Conservation (phyloP, 2,888 invertebrate species). For the Meganola albula region DNA sequence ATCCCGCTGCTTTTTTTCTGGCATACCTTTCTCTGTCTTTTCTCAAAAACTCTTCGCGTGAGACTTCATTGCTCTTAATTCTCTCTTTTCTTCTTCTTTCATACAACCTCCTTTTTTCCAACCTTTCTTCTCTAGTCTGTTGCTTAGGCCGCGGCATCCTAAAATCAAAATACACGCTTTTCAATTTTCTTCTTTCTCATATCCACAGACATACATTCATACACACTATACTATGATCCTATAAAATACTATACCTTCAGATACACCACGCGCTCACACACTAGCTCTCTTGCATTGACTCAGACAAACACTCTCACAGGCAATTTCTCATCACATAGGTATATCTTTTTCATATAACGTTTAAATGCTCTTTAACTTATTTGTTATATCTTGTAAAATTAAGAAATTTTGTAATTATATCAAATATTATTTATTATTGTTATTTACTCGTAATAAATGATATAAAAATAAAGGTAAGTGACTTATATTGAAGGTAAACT, state of each 20-base stretch:
- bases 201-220: slow-evolving; percentile 8
- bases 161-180: slow-evolving; percentile 6
- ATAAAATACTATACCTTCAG: slow-evolving; percentile 7
- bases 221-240: slow-evolving; percentile 3
- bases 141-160: slow-evolving; percentile 9
- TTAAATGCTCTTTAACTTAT: background rate
- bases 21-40: slow-evolving; percentile 10
- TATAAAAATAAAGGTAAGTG: background rate
- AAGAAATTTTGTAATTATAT: background rate
- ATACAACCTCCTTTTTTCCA: slow-evolving; percentile 6
- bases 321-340: slow-evolving; percentile 4
- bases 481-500: slow-evolving; percentile 1
- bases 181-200: slow-evolving; percentile 5
- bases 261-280: slow-evolving; percentile 2
- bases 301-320: slow-evolving; percentile 5
- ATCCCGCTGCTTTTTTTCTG: slow-evolving; percentile 8
- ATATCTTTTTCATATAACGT: background rate
- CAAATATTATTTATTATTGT: background rate
- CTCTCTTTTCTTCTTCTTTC: slow-evolving; percentile 11
- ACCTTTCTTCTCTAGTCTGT: slow-evolving; percentile 6
- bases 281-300: slow-evolving; percentile 2
- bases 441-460: background rate
- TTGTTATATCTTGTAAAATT: slow-evolving; percentile 1
- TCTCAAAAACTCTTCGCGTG: slow-evolving; percentile 7
- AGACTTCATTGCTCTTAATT: slow-evolving; percentile 8